phyloP scores from a whole-genome alignment of 2,113 vertebrate genomes.

The human (Homo sapiens) region DNA sequence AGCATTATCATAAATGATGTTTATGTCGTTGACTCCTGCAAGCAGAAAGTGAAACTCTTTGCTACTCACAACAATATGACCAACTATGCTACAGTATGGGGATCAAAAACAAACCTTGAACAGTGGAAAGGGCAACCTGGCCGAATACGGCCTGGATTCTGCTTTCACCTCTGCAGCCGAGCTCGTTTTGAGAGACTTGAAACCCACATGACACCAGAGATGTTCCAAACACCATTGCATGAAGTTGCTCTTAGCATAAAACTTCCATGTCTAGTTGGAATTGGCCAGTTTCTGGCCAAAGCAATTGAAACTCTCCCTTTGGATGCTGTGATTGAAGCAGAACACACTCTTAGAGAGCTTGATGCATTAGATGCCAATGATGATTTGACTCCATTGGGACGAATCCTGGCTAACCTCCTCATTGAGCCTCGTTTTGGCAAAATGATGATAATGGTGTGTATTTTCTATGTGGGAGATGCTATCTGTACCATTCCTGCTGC shows the following conservation, averaged over 20 bases:
- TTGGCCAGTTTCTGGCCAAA: conserved; percentile 95
- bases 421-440: conserved; percentile 97
- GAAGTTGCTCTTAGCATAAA: conserved; percentile 97
- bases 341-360: conserved; percentile 93
- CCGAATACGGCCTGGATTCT: conserved; percentile 92
- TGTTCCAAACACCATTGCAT: conserved; percentile 95
- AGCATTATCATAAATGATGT: conserved; percentile 99
- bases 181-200: conserved; percentile 95
- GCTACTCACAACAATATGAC: conserved; percentile 99
- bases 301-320: conserved; percentile 97
- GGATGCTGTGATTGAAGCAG: conserved; percentile 97
- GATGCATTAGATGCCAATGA: conserved; percentile 95
- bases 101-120: conserved; percentile 97
- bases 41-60: conserved; percentile 98
- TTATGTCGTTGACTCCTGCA: conserved; percentile 98
- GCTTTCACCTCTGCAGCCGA: conserved; percentile 94
- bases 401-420: conserved; percentile 94
- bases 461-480: conserved; percentile 96
- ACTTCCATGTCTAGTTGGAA: conserved; percentile 92
- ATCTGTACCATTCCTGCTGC: conserved; percentile 96
- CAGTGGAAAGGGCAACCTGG: conserved; percentile 96
- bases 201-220: conserved; percentile 96
- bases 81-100: conserved; percentile 98
- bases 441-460: conserved; percentile 99
- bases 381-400: conserved; percentile 95